Base-by-base conservation (phyloP, 2,113 vertebrate genomes). In the Chrysochloris asiatica region DNA sequence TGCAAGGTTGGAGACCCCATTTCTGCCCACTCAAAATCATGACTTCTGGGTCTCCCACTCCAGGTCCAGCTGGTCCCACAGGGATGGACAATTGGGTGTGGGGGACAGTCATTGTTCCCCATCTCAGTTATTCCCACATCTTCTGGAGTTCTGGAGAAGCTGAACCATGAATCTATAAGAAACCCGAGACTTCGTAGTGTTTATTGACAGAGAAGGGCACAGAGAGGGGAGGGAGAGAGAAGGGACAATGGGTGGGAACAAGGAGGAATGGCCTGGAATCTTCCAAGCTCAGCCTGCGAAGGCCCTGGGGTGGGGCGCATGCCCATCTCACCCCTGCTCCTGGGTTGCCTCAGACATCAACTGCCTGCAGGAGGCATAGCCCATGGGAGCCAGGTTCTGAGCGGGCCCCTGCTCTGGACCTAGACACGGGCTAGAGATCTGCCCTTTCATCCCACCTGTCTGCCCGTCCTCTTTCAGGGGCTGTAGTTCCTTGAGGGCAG, bases 41-140 rank as follows among this genome's bases (percentile, higher is more conserved):
- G n/a, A n/a, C n/a, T n/a, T n/a, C n/a, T n/a, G n/a, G n/a, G n/a
- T n/a, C n/a, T n/a, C n/a, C n/a, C n/a, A n/a, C n/a, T n/a, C n/a
- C 28, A 36, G 22, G 10, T n/a, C 8, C 0, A 8, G 11, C 8
- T 48, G 4, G 14, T n/a, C 11, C 33, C 73, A 16, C 1, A 0
- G 33, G 41, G 41, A 22, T 26, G 28, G 78, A 38, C 11, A 21
- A 36, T 26, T 8, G 6, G 43, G 61, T 13, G 0, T 67, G 50
- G 28, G 36, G 24, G 43, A n/a, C 5, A 6, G 65, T 63, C 12
- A 0, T 75, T 7, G 59, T 26, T 65, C 41, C 38, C 2, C 2
- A 38, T 8, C 61, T 38, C 4, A 50, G n/a, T 48, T 6, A 14
- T 41, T 76, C 21, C 77, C 14, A 52, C 36, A 36, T 10, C 48